phyloP scores from a whole-genome alignment of 2,797 vertebrate species.

The Sciurus vulgaris region DNA sequence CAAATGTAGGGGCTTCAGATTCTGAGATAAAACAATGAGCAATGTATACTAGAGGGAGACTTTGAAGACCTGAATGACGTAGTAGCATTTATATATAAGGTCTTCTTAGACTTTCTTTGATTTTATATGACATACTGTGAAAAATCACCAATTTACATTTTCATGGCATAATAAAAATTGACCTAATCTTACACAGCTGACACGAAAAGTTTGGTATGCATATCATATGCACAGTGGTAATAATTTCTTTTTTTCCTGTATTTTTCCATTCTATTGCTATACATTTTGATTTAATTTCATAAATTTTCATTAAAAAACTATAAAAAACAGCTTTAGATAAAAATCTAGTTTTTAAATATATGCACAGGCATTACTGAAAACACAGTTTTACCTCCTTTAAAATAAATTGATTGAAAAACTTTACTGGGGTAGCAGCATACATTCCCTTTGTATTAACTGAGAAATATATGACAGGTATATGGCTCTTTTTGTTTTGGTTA shows the following conservation, averaged over 20 bases:
- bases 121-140: neutral
- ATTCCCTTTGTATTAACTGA: neutral
- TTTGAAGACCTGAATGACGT: neutral
- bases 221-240: neutral
- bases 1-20: neutral
- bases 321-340: neutral
- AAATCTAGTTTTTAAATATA: neutral
- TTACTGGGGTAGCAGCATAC: neutral
- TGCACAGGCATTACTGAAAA: neutral
- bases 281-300: neutral
- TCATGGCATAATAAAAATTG: neutral
- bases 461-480: neutral
- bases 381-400: neutral
- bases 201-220: neutral
- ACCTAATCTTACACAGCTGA: neutral
- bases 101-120: neutral
- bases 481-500: neutral
- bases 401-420: neutral
- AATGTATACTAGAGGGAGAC: neutral
- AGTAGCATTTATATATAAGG: neutral
- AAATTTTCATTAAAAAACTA: neutral
- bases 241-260: neutral
- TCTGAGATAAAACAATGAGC: neutral
- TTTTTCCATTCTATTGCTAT: neutral
- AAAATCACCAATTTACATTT: neutral